phyloP scores from a whole-genome alignment of 2,113 vertebrate genomes.

The Psettodes erumei region DNA sequence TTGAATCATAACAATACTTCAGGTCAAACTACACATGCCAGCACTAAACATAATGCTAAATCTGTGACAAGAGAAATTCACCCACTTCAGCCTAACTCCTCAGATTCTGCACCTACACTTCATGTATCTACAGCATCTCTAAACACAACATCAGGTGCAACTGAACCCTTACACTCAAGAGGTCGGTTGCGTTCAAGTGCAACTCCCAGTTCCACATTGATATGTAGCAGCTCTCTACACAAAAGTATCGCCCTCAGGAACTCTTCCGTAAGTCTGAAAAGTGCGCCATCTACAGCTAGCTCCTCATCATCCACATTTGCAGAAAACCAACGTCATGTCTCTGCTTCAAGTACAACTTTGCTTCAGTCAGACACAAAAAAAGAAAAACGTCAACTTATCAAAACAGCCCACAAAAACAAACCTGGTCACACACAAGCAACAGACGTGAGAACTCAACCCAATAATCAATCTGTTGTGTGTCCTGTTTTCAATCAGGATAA shows the following conservation, averaged over 20 bases:
- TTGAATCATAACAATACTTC: constrained; percentile 21
- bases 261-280: constrained; percentile 36
- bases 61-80: background rate
- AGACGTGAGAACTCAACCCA: constrained; percentile 12
- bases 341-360: constrained; percentile 20
- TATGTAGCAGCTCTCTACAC: background rate
- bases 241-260: constrained; percentile 44
- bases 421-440: background rate
- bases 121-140: constrained; percentile 18
- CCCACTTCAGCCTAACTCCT: background rate
- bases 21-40: constrained; percentile 4
- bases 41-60: constrained; percentile 9
- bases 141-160: background rate
- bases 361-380: constrained; percentile 41
- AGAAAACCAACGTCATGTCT: constrained; percentile 34
- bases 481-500: constrained; percentile 26
- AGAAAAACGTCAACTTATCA: constrained; percentile 3
- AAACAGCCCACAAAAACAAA: background rate
- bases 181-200: background rate
- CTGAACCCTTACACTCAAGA: constrained; percentile 12
- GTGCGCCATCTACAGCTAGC: background rate
- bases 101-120: constrained; percentile 40
- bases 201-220: constrained; percentile 15
- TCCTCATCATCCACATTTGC: constrained; percentile 2
- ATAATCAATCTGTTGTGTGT: constrained; percentile 8